A percentile compares a stretch with the other conserved stretches of the same genome.
These are phyloP conservation scores for Neodiprion pinetum DNA, from an alignment of 1,140 invertebrate genomes.

Conservation along the genomic window DNA sequence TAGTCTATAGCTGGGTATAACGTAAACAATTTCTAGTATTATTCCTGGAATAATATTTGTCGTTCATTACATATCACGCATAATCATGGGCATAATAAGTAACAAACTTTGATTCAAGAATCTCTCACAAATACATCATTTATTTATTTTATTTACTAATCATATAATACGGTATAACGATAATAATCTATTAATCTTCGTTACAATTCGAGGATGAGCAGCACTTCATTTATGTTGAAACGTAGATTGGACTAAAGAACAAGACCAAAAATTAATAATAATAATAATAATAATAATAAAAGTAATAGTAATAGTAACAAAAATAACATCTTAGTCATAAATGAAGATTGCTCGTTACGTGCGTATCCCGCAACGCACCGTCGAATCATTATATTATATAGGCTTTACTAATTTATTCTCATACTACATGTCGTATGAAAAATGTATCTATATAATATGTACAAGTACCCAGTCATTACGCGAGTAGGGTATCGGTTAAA, in stretches of 20 bases:
- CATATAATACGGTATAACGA: not conserved
- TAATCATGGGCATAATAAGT: not conserved
- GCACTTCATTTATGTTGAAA: no score
- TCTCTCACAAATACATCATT: not conserved
- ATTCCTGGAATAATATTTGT: not conserved
- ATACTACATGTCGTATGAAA: no score
- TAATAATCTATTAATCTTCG: not conserved
- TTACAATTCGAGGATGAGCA: not conserved
- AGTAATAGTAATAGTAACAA: no score
- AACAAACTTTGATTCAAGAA: not conserved
- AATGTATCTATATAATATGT: not conserved
- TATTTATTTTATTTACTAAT: not conserved
- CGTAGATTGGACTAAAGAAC: no score
- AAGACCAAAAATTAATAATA: no score
- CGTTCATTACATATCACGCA: not conserved
- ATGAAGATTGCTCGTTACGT: slow-evolving; percentile 29
- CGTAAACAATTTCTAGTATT: not conserved
- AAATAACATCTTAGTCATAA: no score
- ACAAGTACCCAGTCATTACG: not conserved
- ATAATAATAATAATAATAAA: no score
- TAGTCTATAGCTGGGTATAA: not conserved
- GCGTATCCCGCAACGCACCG: slow-evolving; percentile 14
- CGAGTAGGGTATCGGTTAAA: not conserved
- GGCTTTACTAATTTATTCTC: no score
- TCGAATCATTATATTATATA: no score